Evolutionary conservation across 1,140 invertebrate genomes (phyloP).

Genomic region (Acromyrmex charruanus): DNA sequence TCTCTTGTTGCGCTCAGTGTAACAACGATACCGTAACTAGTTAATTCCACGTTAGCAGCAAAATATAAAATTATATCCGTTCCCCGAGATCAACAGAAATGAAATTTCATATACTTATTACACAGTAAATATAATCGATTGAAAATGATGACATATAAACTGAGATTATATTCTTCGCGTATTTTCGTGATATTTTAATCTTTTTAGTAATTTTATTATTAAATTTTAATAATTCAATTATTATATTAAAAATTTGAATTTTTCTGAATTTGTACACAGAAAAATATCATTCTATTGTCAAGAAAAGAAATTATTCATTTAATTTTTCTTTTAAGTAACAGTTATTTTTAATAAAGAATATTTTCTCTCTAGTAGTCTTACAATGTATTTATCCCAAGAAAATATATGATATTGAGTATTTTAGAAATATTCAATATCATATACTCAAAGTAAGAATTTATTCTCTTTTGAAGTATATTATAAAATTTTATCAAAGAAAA

Average conservation of each 20-base stretch:
- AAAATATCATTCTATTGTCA: no score
- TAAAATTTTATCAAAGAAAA: no score
- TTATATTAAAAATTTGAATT: not conserved
- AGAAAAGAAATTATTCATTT: no score
- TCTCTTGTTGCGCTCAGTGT: slow-evolving; percentile 1
- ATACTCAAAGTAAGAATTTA: no score
- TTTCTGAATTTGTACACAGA: not conserved
- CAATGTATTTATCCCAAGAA: no score
- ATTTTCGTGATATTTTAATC: not conserved
- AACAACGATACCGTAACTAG: slow-evolving; percentile 20
- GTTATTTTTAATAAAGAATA: no score
- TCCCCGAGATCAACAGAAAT: not conserved
- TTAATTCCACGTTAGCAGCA: not conserved
- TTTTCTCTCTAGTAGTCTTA: no score
- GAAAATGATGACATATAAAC: not conserved
- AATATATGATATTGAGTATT: no score
- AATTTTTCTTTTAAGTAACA: no score
- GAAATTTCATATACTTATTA: slow-evolving; percentile 5
- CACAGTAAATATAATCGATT: not conserved
- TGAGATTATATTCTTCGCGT: not conserved
- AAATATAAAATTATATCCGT: not conserved
- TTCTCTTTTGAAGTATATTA: no score
- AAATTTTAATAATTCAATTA: not conserved
- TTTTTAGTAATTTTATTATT: not conserved
- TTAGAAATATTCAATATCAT: no score